A percentile compares a stretch with the other conserved stretches of the same genome.
Evolutionary conservation across 2,113 vertebrate genomes (phyloP).

Genomic region (Lampris megalopsis): DNA sequence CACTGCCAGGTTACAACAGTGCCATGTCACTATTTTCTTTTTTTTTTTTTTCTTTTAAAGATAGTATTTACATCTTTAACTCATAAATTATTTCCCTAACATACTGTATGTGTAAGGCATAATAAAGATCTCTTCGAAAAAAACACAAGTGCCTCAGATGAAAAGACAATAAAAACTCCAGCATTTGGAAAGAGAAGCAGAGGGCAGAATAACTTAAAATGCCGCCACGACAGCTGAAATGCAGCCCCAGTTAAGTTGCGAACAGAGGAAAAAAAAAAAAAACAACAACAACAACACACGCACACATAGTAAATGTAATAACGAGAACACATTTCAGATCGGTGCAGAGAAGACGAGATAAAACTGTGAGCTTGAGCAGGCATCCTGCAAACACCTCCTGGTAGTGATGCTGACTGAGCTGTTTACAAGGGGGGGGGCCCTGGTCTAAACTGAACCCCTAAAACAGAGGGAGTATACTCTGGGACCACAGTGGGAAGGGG

Average conservation of each 20-base stretch:
- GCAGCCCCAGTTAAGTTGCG: conserved; percentile 30
- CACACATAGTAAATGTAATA: conserved; percentile 50
- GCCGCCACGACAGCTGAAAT: conserved; percentile 39
- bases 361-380: conserved; percentile 56
- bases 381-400: conserved; percentile 57
- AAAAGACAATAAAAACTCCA: conserved; percentile 52
- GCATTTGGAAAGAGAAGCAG: conserved; percentile 29
- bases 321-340: conserved; percentile 60
- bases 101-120: conserved; percentile 73
- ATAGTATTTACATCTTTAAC: conserved; percentile 80
- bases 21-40: conserved; percentile 35
- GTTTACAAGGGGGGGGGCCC: conserved; percentile 20
- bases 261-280: conserved; percentile 10
- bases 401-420: conserved; percentile 55
- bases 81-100: conserved; percentile 79
- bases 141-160: conserved; percentile 53
- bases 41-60: conserved; percentile 5
- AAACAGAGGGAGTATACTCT: conserved; percentile 3
- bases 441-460: conserved; percentile 31
- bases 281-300: neutral
- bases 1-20: conserved; percentile 58
- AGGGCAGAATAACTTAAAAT: conserved; percentile 27
- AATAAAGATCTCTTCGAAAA: conserved; percentile 43
- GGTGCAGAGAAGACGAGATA: conserved; percentile 58
- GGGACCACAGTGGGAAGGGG: conserved; percentile 28